Conservation (phyloP, 1,140 invertebrate genomes). For the Campoletis sonorensis region DNA sequence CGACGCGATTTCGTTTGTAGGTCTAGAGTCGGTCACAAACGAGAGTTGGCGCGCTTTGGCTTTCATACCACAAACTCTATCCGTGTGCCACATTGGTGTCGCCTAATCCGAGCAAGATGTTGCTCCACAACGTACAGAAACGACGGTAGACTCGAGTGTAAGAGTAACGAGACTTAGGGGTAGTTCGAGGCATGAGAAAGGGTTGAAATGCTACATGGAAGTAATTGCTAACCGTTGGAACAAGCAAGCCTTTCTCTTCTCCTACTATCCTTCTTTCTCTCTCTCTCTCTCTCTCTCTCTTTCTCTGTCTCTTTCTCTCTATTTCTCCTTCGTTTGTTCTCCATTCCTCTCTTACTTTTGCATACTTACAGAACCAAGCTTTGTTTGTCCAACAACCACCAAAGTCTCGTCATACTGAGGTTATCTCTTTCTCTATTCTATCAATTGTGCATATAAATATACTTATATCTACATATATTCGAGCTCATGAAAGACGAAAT, state of each 20-base stretch:
- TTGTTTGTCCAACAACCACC: constrained; percentile 4
- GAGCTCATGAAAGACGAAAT: background rate
- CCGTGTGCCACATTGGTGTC: constrained; percentile 23
- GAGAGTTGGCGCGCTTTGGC: background rate
- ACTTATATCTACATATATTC: background rate
- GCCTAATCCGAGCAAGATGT: constrained; percentile 66
- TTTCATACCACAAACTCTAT: background rate
- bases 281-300: constrained; percentile 22
- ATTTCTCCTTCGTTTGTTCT: background rate
- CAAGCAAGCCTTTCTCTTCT: constrained; percentile 55
- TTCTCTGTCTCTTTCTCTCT: constrained; percentile 8
- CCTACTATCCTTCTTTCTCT: constrained; percentile 22
- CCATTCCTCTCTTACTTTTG: constrained; percentile 27
- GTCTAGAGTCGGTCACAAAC: background rate
- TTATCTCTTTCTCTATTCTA: background rate
- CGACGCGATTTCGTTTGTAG: background rate
- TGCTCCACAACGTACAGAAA: constrained; percentile 46
- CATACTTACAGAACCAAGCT: constrained; percentile 4
- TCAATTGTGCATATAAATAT: background rate
- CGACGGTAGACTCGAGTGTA: constrained; percentile 33
- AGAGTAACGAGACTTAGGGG: constrained; percentile 52
- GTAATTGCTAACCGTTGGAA: constrained; percentile 67
- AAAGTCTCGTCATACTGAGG: constrained; percentile 14
- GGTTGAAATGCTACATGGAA: constrained; percentile 58
- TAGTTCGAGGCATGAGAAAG: constrained; percentile 39